phyloP scores from a whole-genome alignment of 2,113 vertebrate genomes.

The Peromyscus leucopus region DNA sequence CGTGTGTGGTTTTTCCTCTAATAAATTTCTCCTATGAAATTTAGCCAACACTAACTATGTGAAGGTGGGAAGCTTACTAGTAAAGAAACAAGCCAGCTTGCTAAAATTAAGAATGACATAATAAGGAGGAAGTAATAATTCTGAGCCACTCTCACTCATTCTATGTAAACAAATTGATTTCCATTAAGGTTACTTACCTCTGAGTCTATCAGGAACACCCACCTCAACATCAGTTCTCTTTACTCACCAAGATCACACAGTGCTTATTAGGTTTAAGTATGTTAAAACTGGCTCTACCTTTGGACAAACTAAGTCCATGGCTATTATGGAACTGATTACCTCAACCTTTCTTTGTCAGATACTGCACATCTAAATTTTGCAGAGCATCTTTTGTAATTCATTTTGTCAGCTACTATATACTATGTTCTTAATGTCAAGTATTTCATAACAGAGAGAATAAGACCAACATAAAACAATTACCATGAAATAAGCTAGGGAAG shows the following conservation, averaged over 20 bases:
- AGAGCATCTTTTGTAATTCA: slow-evolving; percentile 12
- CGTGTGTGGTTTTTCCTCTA: not conserved
- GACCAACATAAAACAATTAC: not conserved
- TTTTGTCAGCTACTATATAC: slow-evolving; percentile 16
- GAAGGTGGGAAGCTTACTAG: not conserved
- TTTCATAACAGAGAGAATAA: not conserved
- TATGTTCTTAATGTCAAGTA: slow-evolving; percentile 11
- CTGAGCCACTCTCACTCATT: not conserved
- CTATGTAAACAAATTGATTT: not conserved
- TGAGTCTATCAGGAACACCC: not conserved
- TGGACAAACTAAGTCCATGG: not conserved
- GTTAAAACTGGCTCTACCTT: not conserved
- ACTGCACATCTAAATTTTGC: not conserved
- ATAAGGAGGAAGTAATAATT: not conserved
- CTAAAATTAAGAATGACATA: not conserved
- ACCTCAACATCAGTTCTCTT: not conserved
- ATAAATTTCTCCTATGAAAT: not conserved
- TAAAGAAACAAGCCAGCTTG: not conserved
- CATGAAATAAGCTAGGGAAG: not conserved
- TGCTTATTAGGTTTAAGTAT: not conserved
- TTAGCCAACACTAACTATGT: not conserved
- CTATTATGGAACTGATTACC: not conserved
- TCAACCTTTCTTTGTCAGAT: not conserved
- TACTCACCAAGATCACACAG: not conserved
- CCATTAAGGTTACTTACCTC: slow-evolving; percentile 47